phyloP scores from a whole-genome alignment of 2,113 vertebrate genomes.

The Macaca fascicularis region DNA sequence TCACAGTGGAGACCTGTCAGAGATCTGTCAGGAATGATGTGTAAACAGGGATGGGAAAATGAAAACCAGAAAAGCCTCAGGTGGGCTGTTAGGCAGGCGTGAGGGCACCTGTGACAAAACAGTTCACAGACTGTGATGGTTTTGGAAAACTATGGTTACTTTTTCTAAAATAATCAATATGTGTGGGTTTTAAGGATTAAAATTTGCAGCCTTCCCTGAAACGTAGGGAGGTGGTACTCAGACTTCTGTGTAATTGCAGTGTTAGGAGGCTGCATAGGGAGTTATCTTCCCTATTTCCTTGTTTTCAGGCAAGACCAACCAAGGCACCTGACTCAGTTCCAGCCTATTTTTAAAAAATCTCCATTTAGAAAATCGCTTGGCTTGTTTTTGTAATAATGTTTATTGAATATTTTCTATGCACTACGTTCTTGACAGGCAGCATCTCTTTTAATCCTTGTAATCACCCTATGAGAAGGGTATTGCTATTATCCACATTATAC shows the following conservation, averaged over 20 bases:
- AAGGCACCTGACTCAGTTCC: neutral
- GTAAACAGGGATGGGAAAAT: neutral
- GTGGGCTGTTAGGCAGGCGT: neutral
- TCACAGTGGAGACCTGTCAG: conserved; percentile 2
- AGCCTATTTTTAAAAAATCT: neutral
- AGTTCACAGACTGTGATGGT: neutral
- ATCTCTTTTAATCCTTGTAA: neutral
- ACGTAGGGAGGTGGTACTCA: neutral
- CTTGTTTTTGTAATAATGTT: neutral
- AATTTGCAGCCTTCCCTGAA: neutral
- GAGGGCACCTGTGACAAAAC: neutral
- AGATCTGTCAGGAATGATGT: neutral
- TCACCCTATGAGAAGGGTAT: neutral
- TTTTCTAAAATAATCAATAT: neutral
- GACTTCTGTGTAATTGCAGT: neutral
- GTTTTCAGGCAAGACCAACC: neutral
- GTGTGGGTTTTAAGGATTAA: neutral
- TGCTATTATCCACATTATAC: neutral
- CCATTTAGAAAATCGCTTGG: neutral
- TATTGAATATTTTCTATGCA: neutral
- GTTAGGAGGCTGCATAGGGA: neutral
- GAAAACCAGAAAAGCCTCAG: neutral
- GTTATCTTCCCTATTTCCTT: neutral
- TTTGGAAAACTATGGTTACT: neutral
- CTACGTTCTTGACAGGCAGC: neutral